Evolutionary conservation across 2,888 invertebrate genomes (phyloP).

Genomic region (Flexamia atlantica): DNA sequence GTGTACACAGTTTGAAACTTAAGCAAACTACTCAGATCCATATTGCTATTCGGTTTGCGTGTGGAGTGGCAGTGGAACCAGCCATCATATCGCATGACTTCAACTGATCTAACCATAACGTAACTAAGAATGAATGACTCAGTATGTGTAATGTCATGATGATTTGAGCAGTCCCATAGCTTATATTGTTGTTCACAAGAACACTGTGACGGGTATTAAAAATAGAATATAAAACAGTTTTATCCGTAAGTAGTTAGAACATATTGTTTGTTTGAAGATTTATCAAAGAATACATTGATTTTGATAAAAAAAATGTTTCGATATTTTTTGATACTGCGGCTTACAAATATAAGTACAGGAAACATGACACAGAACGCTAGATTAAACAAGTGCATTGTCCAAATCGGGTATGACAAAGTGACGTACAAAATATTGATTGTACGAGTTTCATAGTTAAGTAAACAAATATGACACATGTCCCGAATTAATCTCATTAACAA

Average conservation of each 20-base stretch:
- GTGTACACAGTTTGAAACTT: not conserved
- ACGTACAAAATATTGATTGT: conserved; percentile 50
- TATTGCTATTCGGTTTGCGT: conserved; percentile 2
- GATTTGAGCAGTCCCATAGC: conserved; percentile 62
- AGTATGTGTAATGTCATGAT: not conserved
- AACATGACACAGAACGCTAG: conserved; percentile 43
- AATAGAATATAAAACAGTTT: conserved; percentile 54
- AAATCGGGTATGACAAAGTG: not conserved
- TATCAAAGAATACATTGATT: conserved; percentile 46
- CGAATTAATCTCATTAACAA: not conserved
- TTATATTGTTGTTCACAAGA: conserved; percentile 62
- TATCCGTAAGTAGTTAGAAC: conserved; percentile 51
- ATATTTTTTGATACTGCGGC: conserved; percentile 20
- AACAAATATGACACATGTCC: conserved; percentile 41
- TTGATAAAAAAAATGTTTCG: conserved; percentile 39
- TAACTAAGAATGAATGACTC: not conserved
- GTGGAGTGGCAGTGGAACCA: conserved; percentile 18
- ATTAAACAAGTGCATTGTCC: conserved; percentile 42
- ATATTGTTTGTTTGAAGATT: conserved; percentile 2
- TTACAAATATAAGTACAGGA: conserved; percentile 49
- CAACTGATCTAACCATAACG: conserved; percentile 8
- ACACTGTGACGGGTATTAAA: conserved; percentile 54
- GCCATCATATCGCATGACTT: not conserved
- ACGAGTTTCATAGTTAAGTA: conserved; percentile 18
- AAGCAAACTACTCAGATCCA: not conserved